Conservation (phyloP, 2,797 vertebrate genomes). For the Notolabrus celidotus region DNA sequence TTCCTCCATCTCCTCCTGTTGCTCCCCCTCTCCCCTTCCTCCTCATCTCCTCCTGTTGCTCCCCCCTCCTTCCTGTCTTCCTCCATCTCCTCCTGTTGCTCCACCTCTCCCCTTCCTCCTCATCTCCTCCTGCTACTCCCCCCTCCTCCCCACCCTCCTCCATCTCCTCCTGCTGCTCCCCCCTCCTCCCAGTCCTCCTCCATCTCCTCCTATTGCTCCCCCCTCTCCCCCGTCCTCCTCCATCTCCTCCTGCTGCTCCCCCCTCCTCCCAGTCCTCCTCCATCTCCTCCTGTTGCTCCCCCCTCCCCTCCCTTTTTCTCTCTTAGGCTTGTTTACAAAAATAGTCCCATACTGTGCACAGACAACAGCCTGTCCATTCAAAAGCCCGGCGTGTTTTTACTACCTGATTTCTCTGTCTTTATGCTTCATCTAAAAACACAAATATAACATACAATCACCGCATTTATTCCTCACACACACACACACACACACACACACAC, state of each 20-base stretch:
- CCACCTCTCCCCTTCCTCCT: constrained; percentile 25
- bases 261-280: constrained; percentile 43
- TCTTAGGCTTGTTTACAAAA: constrained; percentile 78
- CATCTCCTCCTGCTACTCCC: too few species aligned
- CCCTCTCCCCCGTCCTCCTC: too few species aligned
- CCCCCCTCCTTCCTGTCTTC: constrained; percentile 40
- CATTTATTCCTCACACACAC: constrained; percentile 14
- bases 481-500: constrained; percentile 7
- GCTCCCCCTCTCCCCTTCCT: constrained; percentile 50
- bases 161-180: too few species aligned
- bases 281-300: constrained; percentile 38
- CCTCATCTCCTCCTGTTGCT: constrained; percentile 32
- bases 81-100: constrained; percentile 31
- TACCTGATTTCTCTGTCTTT: constrained; percentile 42
- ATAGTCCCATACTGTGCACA: constrained; percentile 68
- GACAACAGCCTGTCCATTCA: constrained; percentile 58
- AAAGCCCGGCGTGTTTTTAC: constrained; percentile 40
- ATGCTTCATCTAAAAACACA: constrained; percentile 49
- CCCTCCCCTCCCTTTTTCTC: constrained; percentile 53
- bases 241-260: too few species aligned
- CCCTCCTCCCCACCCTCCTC: too few species aligned
- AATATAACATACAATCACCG: constrained; percentile 56
- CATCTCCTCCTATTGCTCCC: too few species aligned
- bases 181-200: too few species aligned
- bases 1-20: too few species aligned